Conservation (phyloP, 1,140 invertebrate genomes). For the Venustaconcha ellipsiformis region DNA sequence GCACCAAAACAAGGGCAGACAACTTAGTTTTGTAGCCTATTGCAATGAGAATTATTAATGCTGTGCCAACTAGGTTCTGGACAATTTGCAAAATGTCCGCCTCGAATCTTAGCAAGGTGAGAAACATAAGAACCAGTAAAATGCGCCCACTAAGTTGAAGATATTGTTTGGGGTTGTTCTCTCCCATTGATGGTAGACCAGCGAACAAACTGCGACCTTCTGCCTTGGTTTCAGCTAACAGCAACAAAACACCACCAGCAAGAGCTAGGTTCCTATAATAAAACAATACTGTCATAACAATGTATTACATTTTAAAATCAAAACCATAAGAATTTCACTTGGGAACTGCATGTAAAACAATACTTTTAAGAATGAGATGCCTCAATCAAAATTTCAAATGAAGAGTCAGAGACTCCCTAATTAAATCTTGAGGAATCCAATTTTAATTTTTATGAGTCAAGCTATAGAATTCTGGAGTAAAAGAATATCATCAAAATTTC, state of each 20-base stretch:
- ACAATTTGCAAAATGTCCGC: constrained; percentile 76
- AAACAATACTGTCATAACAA: constrained; percentile 6
- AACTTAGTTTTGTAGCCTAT: constrained; percentile 98
- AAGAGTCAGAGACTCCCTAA: too few relatives aligned
- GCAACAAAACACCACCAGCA: constrained; percentile 93
- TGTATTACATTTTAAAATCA: not conserved
- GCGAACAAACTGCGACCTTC: constrained; percentile 94
- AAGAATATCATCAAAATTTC: too few relatives aligned
- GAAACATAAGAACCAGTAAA: constrained; percentile 98
- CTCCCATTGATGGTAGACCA: constrained; percentile 94
- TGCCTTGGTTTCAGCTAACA: constrained; percentile 93
- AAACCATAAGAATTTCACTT: not conserved
- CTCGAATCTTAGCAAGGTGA: constrained; percentile 95
- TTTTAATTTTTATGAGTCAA: too few relatives aligned
- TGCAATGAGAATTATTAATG: constrained; percentile 95
- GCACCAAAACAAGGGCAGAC: constrained; percentile 92
- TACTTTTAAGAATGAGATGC: too few relatives aligned
- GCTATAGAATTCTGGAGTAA: too few relatives aligned
- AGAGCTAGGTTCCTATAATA: constrained; percentile 91
- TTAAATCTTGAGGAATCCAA: too few relatives aligned
- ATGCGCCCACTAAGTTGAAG: constrained; percentile 96
- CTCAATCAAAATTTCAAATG: too few relatives aligned
- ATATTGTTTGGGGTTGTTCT: constrained; percentile 98
- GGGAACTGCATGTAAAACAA: not conserved
- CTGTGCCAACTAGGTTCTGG: constrained; percentile 92